Conservation (phyloP, 1,140 invertebrate genomes). For the Atopsyche davidsoni region DNA sequence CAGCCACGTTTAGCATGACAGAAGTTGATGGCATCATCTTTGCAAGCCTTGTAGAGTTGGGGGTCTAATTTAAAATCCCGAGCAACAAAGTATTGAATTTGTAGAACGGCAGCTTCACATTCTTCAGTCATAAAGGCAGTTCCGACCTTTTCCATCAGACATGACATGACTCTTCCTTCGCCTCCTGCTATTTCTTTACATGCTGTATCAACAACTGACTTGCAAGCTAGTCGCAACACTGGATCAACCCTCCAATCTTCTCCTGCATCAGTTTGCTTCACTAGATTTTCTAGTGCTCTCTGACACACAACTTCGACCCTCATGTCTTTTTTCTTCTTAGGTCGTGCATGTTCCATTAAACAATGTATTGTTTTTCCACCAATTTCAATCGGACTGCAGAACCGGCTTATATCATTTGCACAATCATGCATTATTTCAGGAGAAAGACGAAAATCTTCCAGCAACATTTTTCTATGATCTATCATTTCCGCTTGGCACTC, state of each 20-base stretch:
- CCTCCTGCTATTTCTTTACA: constrained; percentile 64
- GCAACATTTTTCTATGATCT: constrained; percentile 81
- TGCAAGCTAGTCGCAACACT: constrained; percentile 77
- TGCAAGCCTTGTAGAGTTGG: constrained; percentile 81
- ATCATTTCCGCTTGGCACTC: constrained; percentile 84
- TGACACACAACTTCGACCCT: constrained; percentile 63
- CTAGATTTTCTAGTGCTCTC: constrained; percentile 66
- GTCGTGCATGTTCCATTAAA: constrained; percentile 83
- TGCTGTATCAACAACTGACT: constrained; percentile 68
- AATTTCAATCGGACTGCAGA: constrained; percentile 66
- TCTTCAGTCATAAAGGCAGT: constrained; percentile 76
- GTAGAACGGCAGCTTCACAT: constrained; percentile 86
- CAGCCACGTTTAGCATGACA: constrained; percentile 79
- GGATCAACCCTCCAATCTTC: constrained; percentile 92
- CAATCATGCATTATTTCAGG: constrained; percentile 89
- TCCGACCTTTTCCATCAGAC: constrained; percentile 88
- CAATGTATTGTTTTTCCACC: constrained; percentile 92
- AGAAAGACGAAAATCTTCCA: constrained; percentile 88
- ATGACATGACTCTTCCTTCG: constrained; percentile 79
- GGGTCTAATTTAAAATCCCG: constrained; percentile 92
- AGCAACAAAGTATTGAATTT: constrained; percentile 96
- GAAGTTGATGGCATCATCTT: constrained; percentile 72
- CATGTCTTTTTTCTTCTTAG: constrained; percentile 52
- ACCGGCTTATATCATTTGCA: constrained; percentile 73
- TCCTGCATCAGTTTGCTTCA: constrained; percentile 76